phyloP scores from a whole-genome alignment of 2,888 invertebrate genomes.

The Leptinotarsa rubiginosa region DNA sequence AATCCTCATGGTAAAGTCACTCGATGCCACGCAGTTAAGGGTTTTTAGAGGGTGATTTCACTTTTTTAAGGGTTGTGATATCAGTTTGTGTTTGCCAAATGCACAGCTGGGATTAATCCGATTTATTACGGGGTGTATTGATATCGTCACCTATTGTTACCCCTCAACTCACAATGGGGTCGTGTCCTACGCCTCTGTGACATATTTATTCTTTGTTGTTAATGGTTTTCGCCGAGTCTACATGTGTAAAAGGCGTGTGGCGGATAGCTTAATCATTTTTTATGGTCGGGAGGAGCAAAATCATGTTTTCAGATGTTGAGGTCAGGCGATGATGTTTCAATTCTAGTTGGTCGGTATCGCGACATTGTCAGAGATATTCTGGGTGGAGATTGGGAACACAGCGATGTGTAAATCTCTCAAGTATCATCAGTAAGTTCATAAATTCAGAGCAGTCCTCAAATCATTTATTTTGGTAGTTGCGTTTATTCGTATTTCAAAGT shows the following conservation, averaged over 20 bases:
- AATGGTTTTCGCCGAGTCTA: constrained; percentile 57
- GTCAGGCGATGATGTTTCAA: constrained; percentile 45
- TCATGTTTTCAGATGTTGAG: constrained; percentile 38
- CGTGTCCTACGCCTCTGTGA: constrained; percentile 55
- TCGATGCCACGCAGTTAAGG: constrained; percentile 45
- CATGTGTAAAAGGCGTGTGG: constrained; percentile 63
- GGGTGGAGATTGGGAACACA: too few species aligned
- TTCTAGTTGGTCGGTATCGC: constrained; percentile 7
- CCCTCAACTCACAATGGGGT: constrained; percentile 46
- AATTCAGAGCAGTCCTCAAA: too few species aligned
- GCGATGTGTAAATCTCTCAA: too few species aligned
- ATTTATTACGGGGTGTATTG: constrained; percentile 62
- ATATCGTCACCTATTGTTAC: constrained; percentile 55
- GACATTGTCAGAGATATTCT: too few species aligned
- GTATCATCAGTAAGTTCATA: too few species aligned
- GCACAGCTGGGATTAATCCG: constrained; percentile 66
- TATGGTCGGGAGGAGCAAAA: constrained; percentile 42
- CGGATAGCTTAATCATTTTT: constrained; percentile 53
- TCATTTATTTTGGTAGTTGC: too few species aligned
- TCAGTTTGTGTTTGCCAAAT: constrained; percentile 64
- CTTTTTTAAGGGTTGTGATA: constrained; percentile 51
- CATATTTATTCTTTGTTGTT: constrained; percentile 58
- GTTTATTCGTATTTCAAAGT: too few species aligned
- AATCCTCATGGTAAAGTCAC: constrained; percentile 51
- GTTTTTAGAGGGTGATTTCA: constrained; percentile 50